These are phyloP conservation scores for Garra rufa DNA, from an alignment of 2,113 vertebrate genomes.

Conservation along the genomic window DNA sequence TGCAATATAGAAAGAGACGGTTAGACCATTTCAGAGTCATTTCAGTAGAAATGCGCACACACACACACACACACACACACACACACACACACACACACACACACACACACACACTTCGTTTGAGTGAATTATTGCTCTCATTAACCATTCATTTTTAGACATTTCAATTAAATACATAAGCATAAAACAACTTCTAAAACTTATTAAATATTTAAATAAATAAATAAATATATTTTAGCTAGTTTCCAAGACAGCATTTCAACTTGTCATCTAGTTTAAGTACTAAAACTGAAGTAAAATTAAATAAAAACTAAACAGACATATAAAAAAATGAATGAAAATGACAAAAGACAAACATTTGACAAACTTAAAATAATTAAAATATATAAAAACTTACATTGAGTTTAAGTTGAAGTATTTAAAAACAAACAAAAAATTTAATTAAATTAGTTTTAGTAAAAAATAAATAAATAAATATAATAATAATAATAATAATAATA, in stretches of 20 bases:
- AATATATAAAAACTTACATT: not conserved
- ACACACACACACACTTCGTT: accelerated
- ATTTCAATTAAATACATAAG: not conserved
- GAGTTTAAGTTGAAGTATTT: not conserved
- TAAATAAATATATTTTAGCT: too few relatives aligned
- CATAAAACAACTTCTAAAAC: not conserved
- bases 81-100: not conserved
- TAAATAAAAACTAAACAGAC: not conserved
- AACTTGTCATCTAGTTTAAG: not conserved
- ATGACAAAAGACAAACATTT: not conserved
- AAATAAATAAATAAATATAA: too few relatives aligned
- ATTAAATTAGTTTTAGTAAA: too few relatives aligned
- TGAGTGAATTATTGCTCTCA: not conserved
- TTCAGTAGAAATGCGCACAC: not conserved
- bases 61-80: not conserved
- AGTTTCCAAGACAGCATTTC: not conserved
- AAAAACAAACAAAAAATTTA: not conserved
- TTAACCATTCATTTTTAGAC: too few relatives aligned
- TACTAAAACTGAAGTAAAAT: not conserved
- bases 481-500: too few relatives aligned
- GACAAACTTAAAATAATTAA: not conserved
- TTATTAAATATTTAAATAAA: too few relatives aligned
- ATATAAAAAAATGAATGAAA: not conserved
- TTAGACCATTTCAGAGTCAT: not conserved
- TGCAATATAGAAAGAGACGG: not conserved